Evolutionary conservation across 2,113 vertebrate genomes (phyloP).

Genomic region (Silurus glanis): DNA sequence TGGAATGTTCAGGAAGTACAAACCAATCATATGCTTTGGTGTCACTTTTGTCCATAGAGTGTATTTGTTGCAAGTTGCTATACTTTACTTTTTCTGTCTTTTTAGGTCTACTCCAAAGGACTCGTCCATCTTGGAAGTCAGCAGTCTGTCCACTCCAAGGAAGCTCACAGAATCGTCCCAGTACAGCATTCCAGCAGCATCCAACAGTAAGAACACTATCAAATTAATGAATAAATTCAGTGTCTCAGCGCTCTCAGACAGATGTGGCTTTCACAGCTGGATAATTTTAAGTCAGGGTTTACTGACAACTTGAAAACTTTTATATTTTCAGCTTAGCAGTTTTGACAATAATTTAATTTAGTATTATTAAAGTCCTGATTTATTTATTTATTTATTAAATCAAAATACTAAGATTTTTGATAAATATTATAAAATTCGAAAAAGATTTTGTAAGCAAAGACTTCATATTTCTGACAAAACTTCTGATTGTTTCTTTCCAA

Average conservation of each 20-base stretch:
- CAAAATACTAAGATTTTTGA: background rate
- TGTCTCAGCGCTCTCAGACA: background rate
- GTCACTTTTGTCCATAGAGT: too few species aligned
- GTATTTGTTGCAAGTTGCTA: too few species aligned
- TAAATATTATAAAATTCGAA: background rate
- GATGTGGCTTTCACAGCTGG: background rate
- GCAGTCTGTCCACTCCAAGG: slow-evolving; percentile 85
- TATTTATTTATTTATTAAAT: background rate
- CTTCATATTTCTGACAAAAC: background rate
- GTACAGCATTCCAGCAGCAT: slow-evolving; percentile 78
- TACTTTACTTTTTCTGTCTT: background rate
- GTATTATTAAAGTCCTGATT: too few species aligned
- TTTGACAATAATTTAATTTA: background rate
- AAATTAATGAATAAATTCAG: background rate
- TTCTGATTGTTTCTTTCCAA: too few species aligned
- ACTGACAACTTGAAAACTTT: too few species aligned
- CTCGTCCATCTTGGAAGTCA: slow-evolving; percentile 80
- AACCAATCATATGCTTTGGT: too few species aligned
- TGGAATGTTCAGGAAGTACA: too few species aligned
- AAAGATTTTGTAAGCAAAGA: background rate
- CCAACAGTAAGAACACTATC: slow-evolving; percentile 73
- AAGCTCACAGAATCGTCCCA: slow-evolving; percentile 88
- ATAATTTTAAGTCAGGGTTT: background rate
- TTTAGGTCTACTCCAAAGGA: slow-evolving; percentile 82
- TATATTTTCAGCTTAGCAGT: background rate